Base-by-base conservation (phyloP, 2,888 invertebrate species). In the Agrilus cyanescens region DNA sequence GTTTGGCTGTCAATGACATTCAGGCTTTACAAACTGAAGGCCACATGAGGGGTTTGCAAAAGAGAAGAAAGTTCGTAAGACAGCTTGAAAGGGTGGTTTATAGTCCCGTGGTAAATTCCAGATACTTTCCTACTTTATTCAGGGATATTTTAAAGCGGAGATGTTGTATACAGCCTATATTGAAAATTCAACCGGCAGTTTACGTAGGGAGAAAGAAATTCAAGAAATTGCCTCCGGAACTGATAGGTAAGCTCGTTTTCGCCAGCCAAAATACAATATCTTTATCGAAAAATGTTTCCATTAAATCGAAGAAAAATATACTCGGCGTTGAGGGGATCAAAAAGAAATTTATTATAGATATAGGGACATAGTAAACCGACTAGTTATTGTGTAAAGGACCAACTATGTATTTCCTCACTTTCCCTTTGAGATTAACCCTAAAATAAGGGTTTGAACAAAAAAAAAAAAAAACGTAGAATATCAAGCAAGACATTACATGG, bases 1-100 rank as follows among this genome's bases (percentile, higher is more conserved):
- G 73, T 44, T 56, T 75, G 45, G 74, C 74, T 25, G 74, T 75
- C 36, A 73, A 68, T 50, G 73, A 75, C 52, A 71, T 72, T 45
- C 70, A 63, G 55, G 66, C 50, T 7, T 40, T 57, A 30, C 54
- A 54, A 40, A 44, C 53, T 25, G 53, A 58, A 44, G 62, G 67
- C 5, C 56, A 61, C 35, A 60, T 61, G 3, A 57, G 58, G 38
- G 54, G 62, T 35, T 48, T 65, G 40, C 60, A 62, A 44, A 66
- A 66, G 43, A 65, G 65, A 48, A 61, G 63, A 2, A 62, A 63
- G 37, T 67, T 66, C 51, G 50, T 66, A 12, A 50, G 57, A 13
- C 66, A 67, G 44, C 52, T 66, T 41, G 67, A 67, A 41, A 59
- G 56, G 46, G 58, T 62, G 8, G 46, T 59, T 32, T 53, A 57